These are phyloP conservation scores for Eira barbara DNA, from an alignment of 2,113 vertebrate genomes.

Conservation along the genomic window DNA sequence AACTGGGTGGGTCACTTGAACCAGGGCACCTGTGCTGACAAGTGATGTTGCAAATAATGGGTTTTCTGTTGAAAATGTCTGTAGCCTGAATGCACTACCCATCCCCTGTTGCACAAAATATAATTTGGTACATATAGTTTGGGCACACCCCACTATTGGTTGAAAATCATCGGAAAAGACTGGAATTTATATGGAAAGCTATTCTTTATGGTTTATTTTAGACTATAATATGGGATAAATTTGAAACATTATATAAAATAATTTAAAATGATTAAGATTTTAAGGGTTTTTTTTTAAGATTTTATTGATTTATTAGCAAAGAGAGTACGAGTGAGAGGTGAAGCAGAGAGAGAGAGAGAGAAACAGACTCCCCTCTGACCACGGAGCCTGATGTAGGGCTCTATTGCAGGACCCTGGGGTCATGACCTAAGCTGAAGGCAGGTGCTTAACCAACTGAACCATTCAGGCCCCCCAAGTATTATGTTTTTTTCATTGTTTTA, in stretches of 20 bases:
- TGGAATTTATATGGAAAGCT: not conserved
- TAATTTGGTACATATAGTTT: constrained; percentile 32
- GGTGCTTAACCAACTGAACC: no score
- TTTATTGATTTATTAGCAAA: not conserved
- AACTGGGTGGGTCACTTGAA: constrained; percentile 69
- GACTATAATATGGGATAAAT: not conserved
- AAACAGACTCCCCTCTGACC: no score
- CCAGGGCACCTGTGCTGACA: constrained; percentile 76
- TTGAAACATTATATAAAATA: not conserved
- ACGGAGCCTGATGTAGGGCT: no score
- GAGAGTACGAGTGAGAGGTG: not conserved
- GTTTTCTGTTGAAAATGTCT: constrained; percentile 76
- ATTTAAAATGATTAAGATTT: not conserved
- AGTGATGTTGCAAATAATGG: constrained; percentile 59
- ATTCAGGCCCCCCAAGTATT: no score
- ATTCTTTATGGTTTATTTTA: not conserved
- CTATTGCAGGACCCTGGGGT: no score
- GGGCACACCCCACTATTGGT: not conserved
- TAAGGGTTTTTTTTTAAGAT: not conserved
- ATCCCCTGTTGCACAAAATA: not conserved
- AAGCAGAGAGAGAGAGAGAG: not conserved
- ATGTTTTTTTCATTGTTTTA: constrained; percentile 15
- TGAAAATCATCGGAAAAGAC: constrained; percentile 31
- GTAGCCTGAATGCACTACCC: constrained; percentile 58
- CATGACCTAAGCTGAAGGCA: no score